phyloP scores from a whole-genome alignment of 2,797 vertebrate species.

The Cossypha caffra region DNA sequence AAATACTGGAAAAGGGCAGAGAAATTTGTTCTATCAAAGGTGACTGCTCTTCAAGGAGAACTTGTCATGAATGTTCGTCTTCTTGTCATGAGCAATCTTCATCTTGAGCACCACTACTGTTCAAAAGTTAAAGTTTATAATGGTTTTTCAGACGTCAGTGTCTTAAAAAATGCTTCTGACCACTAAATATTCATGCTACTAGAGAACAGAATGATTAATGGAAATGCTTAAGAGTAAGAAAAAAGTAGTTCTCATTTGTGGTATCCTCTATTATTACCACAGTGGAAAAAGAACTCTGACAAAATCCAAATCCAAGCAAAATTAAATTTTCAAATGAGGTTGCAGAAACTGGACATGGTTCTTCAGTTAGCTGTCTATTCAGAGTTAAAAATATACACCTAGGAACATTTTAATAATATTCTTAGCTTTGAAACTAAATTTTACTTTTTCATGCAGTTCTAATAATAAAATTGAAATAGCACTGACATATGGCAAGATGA shows the following conservation, averaged over 20 bases:
- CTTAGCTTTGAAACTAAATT: neutral
- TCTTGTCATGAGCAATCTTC: neutral
- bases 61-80: conserved; percentile 23
- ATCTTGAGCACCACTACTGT: neutral
- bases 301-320: neutral
- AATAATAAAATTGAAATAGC: neutral
- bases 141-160: neutral
- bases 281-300: neutral
- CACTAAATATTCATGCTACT: conserved; percentile 10
- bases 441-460: neutral
- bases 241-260: neutral
- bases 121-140: conserved; percentile 6
- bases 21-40: neutral
- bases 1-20: conserved; percentile 35
- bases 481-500: neutral
- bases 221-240: neutral
- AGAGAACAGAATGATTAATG: conserved; percentile 7
- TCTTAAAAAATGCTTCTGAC: neutral
- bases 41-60: conserved; percentile 8
- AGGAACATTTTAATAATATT: neutral
- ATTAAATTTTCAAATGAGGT: neutral
- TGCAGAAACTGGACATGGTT: neutral
- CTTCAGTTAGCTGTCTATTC: neutral
- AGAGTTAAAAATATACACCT: neutral
- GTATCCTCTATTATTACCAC: neutral